phyloP scores from a whole-genome alignment of 2,113 vertebrate genomes.

The Columba janthina region DNA sequence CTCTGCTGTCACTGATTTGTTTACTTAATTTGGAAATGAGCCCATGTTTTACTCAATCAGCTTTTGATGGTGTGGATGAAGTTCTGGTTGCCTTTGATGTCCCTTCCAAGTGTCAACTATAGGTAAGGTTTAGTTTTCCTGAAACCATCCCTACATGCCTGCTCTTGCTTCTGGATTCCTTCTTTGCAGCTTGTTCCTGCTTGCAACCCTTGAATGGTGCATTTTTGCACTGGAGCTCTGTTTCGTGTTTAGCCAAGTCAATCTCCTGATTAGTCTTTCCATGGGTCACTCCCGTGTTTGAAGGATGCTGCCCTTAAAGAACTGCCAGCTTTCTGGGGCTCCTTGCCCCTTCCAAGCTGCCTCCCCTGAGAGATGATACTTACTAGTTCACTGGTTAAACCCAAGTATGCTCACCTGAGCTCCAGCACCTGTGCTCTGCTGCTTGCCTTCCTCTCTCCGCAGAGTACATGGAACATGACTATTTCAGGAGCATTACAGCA shows the following conservation, averaged over 20 bases:
- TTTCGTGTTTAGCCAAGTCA: neutral
- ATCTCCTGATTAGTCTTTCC: neutral
- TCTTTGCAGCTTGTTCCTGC: neutral
- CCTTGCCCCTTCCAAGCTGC: neutral
- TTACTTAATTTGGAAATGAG: neutral
- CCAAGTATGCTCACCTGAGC: neutral
- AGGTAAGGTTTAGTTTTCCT: neutral
- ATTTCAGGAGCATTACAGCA: neutral
- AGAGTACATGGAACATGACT: neutral
- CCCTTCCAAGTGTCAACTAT: neutral
- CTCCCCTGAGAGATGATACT: neutral
- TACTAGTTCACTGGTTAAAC: neutral
- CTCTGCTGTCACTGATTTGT: neutral
- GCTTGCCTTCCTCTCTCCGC: neutral
- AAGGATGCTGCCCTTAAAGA: neutral
- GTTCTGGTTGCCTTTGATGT: neutral
- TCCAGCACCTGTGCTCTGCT: neutral
- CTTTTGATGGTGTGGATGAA: neutral
- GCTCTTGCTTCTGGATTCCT: neutral
- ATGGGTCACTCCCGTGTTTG: neutral
- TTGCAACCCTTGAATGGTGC: neutral
- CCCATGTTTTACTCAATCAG: rapidly evolving
- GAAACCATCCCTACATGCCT: neutral
- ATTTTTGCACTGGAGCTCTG: neutral
- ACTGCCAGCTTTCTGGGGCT: neutral